A percentile compares a stretch with the other conserved stretches of the same genome.
Evolutionary conservation across 2,797 vertebrate species (phyloP).

Genomic region (Cuculus canorus): DNA sequence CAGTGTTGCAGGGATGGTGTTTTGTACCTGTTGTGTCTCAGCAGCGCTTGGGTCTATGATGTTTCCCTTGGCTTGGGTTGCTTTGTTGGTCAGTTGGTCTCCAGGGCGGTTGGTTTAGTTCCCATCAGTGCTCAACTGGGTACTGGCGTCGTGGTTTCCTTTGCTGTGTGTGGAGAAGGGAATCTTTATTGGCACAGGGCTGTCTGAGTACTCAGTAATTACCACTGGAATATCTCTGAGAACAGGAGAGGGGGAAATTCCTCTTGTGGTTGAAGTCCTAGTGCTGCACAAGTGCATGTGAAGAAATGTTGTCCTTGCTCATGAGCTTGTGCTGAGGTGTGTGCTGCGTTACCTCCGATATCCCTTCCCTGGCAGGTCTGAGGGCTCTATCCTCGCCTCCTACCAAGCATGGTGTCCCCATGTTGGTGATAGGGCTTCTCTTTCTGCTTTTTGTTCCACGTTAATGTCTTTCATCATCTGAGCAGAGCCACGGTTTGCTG

Average conservation of each 20-base stretch:
- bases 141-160: accelerated
- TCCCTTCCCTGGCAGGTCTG: background rate
- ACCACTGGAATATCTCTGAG: background rate
- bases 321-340: too few relatives aligned
- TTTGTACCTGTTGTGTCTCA: background rate
- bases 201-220: accelerated
- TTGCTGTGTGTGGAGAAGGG: background rate
- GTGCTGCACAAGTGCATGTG: accelerated
- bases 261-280: background rate
- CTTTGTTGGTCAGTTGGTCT: accelerated
- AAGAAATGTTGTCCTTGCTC: background rate
- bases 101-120: accelerated
- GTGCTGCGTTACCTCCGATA: background rate
- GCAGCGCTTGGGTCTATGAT: background rate
- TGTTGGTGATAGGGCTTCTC: background rate
- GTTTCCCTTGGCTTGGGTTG: background rate
- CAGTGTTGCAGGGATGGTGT: background rate
- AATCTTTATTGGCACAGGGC: accelerated
- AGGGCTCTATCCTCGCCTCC: too few relatives aligned
- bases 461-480: background rate
- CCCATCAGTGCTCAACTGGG: accelerated
- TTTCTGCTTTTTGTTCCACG: accelerated
- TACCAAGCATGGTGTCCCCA: accelerated
- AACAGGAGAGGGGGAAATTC: background rate
- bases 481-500: too few relatives aligned